Base-by-base conservation (phyloP, 35 echinoderm and acorn worm species). In the Heliocidaris erythrogramma region DNA sequence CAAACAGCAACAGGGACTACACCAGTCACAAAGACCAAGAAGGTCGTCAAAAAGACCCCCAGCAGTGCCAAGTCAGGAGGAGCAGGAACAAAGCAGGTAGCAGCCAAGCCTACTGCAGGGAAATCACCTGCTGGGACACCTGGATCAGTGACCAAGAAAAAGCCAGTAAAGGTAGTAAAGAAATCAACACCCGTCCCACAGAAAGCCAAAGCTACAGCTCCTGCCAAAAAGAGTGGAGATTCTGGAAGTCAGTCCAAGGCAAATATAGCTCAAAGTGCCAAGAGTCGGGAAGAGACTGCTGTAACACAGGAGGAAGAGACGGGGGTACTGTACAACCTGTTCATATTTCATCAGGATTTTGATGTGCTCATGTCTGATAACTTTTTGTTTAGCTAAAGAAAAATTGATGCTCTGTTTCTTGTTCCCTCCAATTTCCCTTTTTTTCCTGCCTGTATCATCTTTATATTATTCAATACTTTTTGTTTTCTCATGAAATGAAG, bases 1-100 rank as follows among this genome's bases (percentile, higher is more conserved):
- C 30, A 30, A n/a, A 3, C 89, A 6, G 32, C 94, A 2, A 31
- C 90, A 7, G 93, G 92, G 24, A 89, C 97, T 12, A 94, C 92
- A 13, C 69, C 94, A 8, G 53, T 85, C 29, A 94, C 49, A 30
- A 94, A 90, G 47, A 94, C 85, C 49, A 96, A 96, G 86, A 96
- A 96, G 48, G 86, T 90, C 10, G 31, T 94, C 16, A 95, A 95
- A 31, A 95, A 92, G 78, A 47, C 60, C 2, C 86, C 59, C 7
- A 86, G 16, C 11, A 18, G 29, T n/a, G 69, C 92, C 5, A 97
- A 96, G 92, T 89, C 96, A 90, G 49, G 78, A 92, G 32, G 93
- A 49, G 53, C 94, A 18, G 93, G 52, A 27, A 87, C 94, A 61
- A 97, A 97, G 86, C 94, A 49, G 29, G 86, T 21, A 17, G 88